phyloP scores from a whole-genome alignment of 2,113 vertebrate species.

The Lagopus leucura region DNA sequence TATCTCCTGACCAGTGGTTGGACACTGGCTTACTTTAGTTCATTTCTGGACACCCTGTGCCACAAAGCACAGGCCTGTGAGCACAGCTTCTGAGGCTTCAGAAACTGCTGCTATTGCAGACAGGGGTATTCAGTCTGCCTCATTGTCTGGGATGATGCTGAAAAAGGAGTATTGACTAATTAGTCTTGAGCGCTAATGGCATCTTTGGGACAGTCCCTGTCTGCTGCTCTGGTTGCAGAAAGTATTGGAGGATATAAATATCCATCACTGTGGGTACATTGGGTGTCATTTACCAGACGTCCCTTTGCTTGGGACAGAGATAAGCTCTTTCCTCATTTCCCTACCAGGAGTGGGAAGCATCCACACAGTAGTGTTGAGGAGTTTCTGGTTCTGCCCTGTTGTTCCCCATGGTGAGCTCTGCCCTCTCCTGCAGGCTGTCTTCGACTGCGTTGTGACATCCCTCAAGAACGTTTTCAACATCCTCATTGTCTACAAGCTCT shows the following conservation, averaged over 20 bases:
- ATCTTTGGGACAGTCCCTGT: neutral
- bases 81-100: neutral
- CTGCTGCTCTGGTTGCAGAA: conserved; percentile 4
- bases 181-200: conserved; percentile 15
- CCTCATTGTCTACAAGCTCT: conserved; percentile 98
- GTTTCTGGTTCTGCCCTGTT: neutral
- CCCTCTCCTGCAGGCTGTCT: conserved; percentile 79
- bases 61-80: neutral
- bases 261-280: neutral
- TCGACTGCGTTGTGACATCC: conserved; percentile 97
- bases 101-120: neutral
- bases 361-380: neutral
- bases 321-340: neutral
- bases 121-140: neutral
- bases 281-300: neutral
- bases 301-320: neutral
- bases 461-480: conserved; percentile 99
- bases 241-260: neutral
- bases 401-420: neutral
- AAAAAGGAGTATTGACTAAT: neutral
- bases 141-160: rapidly evolving
- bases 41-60: neutral
- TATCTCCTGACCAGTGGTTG: neutral
- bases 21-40: neutral
- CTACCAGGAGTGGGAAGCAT: neutral